Evolutionary conservation across 2,113 vertebrate species (phyloP), one percentile per base, ranked within the genome.

Genomic region (Gasterosteus aculeatus): DNA sequence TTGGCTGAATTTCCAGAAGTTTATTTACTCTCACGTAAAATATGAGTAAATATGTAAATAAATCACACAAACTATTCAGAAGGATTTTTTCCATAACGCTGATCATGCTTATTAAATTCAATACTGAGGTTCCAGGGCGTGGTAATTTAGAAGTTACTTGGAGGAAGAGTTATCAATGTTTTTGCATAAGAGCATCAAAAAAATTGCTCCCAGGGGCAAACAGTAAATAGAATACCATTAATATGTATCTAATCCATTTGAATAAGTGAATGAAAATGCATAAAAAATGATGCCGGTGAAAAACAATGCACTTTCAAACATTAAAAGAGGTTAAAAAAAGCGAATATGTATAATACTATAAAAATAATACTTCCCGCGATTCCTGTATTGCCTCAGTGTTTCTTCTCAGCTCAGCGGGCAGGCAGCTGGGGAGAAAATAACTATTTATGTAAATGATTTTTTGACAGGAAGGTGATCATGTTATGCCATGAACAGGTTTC

Each of bases 401-500:
- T 63, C 19, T 70, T 10, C 39, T 67, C 70, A 49, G 72, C 70
- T 73, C 64, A 35, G 59, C 79, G 78, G 73, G 56, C 75, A 82
- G 71, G 53, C 78, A 77, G 59, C 68, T 80, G 87, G 68, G 73
- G 71, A 72, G 53, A n/a, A 10, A 69, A 38, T 14, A 56, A n/a
- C 53, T 75, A n/a, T 77, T 74, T 88, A 39, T 82, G 64, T 75
- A 53, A 73, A 68, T 54, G 9, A 19, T 58, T 54, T 70, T 67
- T 61, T 75, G 79, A 85, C 75, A 81, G 80, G 57, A 61, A 53
- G 26, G 73, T 7, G 61, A 89, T 82, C 69, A 83, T 82, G 78
- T 81, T 86, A 82, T 80, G 76, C 71, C 72, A 82, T 26, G 67
- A 90, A 86, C 82, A 91, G 85, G 74, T 92, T 92, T 90, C 86